Evolutionary conservation across 2,113 vertebrate species (phyloP).

Genomic region (Enhydra lutris): DNA sequence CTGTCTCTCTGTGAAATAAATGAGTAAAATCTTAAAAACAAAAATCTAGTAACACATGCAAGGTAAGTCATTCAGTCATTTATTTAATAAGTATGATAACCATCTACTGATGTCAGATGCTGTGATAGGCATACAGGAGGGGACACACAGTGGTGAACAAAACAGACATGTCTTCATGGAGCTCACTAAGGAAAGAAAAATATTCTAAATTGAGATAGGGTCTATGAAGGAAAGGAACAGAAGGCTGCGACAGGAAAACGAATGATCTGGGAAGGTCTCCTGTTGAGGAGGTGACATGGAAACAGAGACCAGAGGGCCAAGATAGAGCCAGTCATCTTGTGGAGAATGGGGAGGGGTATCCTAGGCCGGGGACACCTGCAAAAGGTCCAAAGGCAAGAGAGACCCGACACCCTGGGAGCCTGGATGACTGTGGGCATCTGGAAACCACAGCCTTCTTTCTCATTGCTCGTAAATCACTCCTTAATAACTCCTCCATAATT

Average conservation of each 20-base stretch:
- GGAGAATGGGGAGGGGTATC: not conserved
- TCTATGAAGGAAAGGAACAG: not conserved
- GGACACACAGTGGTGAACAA: not conserved
- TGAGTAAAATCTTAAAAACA: no score
- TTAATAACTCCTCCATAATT: not conserved
- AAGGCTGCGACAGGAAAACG: not conserved
- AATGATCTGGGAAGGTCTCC: not conserved
- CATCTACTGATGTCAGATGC: not conserved
- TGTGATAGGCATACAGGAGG: not conserved
- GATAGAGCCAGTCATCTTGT: not conserved
- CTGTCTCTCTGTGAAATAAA: no score
- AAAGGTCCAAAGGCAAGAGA: not conserved
- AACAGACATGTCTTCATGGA: not conserved
- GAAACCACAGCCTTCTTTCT: not conserved
- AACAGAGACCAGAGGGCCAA: not conserved
- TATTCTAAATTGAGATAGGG: not conserved
- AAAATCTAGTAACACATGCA: no score
- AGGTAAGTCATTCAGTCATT: not conserved
- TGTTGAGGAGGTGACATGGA: not conserved
- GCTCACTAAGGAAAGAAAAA: not conserved
- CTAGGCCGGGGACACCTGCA: not conserved
- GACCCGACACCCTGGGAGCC: not conserved
- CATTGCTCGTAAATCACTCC: not conserved
- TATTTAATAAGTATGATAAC: not conserved
- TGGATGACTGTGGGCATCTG: not conserved